Evolutionary conservation across 2,113 vertebrate species (phyloP).

Genomic region (Sigmodon hispidus): DNA sequence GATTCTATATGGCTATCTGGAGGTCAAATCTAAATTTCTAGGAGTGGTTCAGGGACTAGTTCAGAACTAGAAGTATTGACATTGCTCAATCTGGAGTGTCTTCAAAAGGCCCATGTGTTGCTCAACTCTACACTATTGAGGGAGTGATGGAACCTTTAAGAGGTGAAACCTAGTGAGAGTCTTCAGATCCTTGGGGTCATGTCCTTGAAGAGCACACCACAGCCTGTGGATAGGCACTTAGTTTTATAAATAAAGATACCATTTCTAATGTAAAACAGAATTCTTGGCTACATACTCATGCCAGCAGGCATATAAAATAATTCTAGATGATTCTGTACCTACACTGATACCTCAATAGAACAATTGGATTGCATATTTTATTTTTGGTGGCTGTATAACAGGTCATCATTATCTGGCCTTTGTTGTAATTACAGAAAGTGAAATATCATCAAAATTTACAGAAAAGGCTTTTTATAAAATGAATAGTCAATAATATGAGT

Average conservation of each 20-base stretch:
- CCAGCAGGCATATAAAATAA: background rate
- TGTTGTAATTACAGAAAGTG: background rate
- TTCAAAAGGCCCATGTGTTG: background rate
- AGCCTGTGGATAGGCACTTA: background rate
- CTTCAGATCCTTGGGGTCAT: too few species aligned
- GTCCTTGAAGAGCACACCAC: background rate
- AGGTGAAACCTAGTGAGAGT: background rate
- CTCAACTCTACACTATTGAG: background rate
- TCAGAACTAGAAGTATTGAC: background rate
- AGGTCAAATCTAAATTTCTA: background rate
- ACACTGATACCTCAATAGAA: background rate
- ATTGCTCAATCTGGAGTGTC: background rate
- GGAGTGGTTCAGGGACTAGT: background rate
- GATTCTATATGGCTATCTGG: too few species aligned
- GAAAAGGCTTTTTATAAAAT: background rate
- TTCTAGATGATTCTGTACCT: slow-evolving; percentile 1
- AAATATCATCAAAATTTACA: background rate
- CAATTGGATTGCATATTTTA: background rate
- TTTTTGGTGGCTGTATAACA: background rate
- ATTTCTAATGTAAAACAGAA: slow-evolving; percentile 34
- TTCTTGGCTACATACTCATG: background rate
- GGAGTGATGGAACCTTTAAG: background rate
- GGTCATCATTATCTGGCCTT: background rate
- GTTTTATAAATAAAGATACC: background rate
- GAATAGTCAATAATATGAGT: background rate